These are phyloP conservation scores for Pterocles orientalis DNA, from an alignment of 2,113 vertebrate genomes.

Conservation along the genomic window DNA sequence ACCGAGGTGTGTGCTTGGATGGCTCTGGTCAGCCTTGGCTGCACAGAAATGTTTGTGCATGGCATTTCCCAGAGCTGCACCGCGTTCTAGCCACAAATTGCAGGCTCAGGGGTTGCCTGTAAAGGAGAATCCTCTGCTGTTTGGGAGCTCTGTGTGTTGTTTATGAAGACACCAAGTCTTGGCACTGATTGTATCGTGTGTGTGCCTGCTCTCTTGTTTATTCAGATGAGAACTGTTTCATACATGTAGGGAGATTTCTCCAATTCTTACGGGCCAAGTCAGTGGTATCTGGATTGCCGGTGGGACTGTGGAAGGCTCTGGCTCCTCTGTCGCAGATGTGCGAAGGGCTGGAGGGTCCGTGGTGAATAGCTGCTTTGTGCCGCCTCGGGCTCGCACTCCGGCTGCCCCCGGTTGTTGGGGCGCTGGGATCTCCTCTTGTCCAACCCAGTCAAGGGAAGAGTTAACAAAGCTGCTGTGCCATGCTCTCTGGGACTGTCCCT, in stretches of 20 bases:
- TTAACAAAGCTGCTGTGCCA: neutral
- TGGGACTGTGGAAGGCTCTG: neutral
- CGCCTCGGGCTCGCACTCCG: neutral
- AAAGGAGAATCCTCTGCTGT: neutral
- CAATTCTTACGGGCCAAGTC: neutral
- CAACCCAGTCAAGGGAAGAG: neutral
- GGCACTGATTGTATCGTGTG: neutral
- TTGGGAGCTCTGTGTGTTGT: neutral
- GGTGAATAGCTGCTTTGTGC: slow-evolving; percentile 28
- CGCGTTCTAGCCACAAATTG: rapidly evolving
- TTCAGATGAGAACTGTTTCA: neutral
- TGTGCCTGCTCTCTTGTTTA: neutral
- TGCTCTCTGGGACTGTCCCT: neutral
- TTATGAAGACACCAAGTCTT: neutral
- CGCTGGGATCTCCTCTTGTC: neutral
- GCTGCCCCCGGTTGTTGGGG: neutral
- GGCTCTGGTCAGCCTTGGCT: neutral
- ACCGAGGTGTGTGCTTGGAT: neutral
- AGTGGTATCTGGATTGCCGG: neutral
- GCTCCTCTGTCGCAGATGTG: neutral
- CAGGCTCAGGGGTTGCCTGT: neutral
- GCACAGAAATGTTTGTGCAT: neutral
- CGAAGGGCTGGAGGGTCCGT: neutral
- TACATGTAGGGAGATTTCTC: neutral
- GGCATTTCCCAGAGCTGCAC: neutral